A percentile compares a stretch with the other conserved stretches of the same genome.
Evolutionary conservation across 92 coral and sea anemone genomes (phyloP).

Genomic region (Umimayanthus kanabou): DNA sequence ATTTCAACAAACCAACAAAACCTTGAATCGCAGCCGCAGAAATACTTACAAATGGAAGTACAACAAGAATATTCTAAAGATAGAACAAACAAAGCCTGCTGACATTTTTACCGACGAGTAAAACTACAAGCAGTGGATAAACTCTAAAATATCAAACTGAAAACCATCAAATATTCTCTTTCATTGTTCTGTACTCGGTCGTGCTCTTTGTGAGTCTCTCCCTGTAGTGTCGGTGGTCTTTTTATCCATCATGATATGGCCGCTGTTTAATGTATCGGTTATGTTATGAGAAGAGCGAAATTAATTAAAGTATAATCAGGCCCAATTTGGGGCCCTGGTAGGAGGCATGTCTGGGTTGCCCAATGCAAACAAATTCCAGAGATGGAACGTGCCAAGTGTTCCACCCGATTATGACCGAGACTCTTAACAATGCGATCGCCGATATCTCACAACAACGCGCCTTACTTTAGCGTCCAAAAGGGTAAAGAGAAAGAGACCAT

Average conservation of each 20-base stretch:
- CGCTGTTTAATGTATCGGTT: constrained; percentile 54
- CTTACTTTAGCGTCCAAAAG: background rate
- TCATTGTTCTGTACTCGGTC: background rate
- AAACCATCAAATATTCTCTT: background rate
- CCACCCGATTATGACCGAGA: background rate
- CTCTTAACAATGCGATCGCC: background rate
- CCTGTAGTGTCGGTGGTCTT: constrained; percentile 5
- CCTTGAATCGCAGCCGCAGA: background rate
- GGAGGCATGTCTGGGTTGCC: constrained; percentile 82
- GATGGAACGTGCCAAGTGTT: constrained; percentile 15
- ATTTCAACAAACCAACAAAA: background rate
- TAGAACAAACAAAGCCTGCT: constrained; percentile 18
- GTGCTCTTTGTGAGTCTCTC: background rate
- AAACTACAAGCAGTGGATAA: background rate
- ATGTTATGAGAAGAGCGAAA: constrained; percentile 69
- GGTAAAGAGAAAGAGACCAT: constrained; percentile 17
- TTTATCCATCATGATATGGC: constrained; percentile 11
- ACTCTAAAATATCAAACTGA: constrained; percentile 4
- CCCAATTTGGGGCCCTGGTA: constrained; percentile 72
- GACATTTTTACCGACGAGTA: constrained; percentile 9
- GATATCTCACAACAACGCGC: constrained; percentile 6
- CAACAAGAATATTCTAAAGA: constrained; percentile 52
- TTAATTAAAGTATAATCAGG: constrained; percentile 81
- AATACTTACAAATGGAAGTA: constrained; percentile 75
- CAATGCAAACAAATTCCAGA: constrained; percentile 67